Evolutionary conservation across 1,140 invertebrate genomes (phyloP).

Genomic region (Drosophila nebulosa): DNA sequence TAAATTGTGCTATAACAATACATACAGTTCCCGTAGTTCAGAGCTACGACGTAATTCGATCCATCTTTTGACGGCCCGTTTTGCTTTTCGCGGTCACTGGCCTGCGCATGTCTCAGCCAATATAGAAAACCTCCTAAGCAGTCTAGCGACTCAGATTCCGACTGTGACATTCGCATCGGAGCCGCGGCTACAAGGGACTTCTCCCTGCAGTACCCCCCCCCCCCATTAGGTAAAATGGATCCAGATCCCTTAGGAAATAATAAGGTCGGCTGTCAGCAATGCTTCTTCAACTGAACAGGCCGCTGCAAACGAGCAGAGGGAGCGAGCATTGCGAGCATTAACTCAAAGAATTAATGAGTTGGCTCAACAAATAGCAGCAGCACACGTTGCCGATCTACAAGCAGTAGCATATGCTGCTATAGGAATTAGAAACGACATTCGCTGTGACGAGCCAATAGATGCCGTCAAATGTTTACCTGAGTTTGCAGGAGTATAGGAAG

Average conservation of each 20-base stretch:
- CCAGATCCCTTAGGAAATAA: background rate
- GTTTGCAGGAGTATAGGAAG: background rate
- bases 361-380: background rate
- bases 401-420: background rate
- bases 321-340: too few species aligned
- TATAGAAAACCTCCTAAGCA: background rate
- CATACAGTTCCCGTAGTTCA: too few species aligned
- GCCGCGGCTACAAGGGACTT: background rate
- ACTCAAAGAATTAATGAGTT: too few species aligned
- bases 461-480: conserved; percentile 5
- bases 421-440: too few species aligned
- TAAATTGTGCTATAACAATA: too few species aligned
- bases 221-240: background rate
- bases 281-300: too few species aligned
- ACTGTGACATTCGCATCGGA: background rate
- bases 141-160: background rate
- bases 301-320: too few species aligned
- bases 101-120: background rate
- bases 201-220: background rate
- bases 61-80: too few species aligned
- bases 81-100: too few species aligned
- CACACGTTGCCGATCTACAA: background rate
- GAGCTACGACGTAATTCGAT: too few species aligned
- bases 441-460: too few species aligned
- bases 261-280: background rate